A percentile compares a stretch with the other conserved stretches of the same genome.
These are phyloP conservation scores for Oceanodroma leucorhoa DNA, from an alignment of 2,797 vertebrate genomes.

Conservation along the genomic window DNA sequence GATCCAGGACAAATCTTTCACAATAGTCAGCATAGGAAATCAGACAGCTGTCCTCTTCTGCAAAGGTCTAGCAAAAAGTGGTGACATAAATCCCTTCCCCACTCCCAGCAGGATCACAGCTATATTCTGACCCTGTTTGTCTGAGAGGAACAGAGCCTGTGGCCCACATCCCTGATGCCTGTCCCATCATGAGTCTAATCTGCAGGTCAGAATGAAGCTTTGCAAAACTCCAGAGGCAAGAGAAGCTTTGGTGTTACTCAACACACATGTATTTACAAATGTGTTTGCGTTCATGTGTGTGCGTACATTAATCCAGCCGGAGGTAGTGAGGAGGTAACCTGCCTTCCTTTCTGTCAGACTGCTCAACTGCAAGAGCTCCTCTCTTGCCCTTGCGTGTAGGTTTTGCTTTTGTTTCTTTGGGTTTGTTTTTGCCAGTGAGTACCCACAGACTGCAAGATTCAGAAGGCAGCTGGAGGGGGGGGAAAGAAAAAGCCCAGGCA, in stretches of 20 bases:
- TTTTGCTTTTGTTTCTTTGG: not conserved
- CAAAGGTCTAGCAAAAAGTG: not conserved
- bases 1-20: not conserved
- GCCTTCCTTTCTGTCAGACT: not conserved
- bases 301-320: not conserved
- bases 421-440: not conserved
- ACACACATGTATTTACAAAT: not conserved
- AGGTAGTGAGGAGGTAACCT: not conserved
- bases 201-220: not conserved
- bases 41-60: not conserved
- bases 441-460: not conserved
- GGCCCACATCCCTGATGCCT: not conserved
- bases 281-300: not conserved
- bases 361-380: not conserved
- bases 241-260: not conserved
- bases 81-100: not conserved
- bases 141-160: not conserved
- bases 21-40: not conserved
- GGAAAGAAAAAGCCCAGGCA: not conserved
- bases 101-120: not conserved
- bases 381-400: not conserved
- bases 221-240: not conserved
- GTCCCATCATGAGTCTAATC: not conserved
- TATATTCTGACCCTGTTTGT: not conserved
- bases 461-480: not conserved